Evolutionary conservation across 2,113 vertebrate genomes (phyloP).

Genomic region (Rhizomys pruinosus): DNA sequence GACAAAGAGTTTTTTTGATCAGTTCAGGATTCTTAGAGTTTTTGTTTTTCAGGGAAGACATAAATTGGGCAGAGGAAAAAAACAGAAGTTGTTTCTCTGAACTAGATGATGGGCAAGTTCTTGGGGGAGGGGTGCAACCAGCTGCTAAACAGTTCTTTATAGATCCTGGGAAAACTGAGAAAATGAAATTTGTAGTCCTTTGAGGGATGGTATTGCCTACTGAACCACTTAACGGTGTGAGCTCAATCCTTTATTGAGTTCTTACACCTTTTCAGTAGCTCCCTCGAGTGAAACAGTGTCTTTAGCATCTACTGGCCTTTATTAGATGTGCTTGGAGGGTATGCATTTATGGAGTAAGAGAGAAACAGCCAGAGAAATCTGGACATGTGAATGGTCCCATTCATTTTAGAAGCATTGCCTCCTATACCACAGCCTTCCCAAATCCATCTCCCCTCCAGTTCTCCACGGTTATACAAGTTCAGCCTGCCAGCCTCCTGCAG

Average conservation of each 20-base stretch:
- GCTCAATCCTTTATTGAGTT: slow-evolving; percentile 13
- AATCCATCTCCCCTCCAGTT: slow-evolving; percentile 31
- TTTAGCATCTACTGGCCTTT: not conserved
- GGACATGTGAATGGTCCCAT: slow-evolving; percentile 66
- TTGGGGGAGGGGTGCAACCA: not conserved
- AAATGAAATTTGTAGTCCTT: not conserved
- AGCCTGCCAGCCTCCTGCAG: not conserved
- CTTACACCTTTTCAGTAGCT: not conserved
- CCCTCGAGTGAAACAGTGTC: not conserved
- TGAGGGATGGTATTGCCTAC: not conserved
- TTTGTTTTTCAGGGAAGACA: not conserved
- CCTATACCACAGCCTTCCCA: not conserved
- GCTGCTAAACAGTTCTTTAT: not conserved
- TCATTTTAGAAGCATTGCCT: slow-evolving; percentile 46
- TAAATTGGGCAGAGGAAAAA: slow-evolving; percentile 13
- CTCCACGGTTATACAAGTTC: not conserved
- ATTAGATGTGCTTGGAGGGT: slow-evolving; percentile 2
- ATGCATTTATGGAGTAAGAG: not conserved
- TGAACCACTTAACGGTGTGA: not conserved
- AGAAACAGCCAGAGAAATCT: not conserved
- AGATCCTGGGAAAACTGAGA: not conserved
- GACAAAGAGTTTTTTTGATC: not conserved
- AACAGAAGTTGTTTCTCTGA: slow-evolving; percentile 4
- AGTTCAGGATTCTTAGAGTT: not conserved
- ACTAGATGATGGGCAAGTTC: not conserved